Percentiles rank a stretch among this genome's conserved stretches.
Evolutionary conservation across 2,113 vertebrate genomes (phyloP).

Genomic region (Euleptes europaea): DNA sequence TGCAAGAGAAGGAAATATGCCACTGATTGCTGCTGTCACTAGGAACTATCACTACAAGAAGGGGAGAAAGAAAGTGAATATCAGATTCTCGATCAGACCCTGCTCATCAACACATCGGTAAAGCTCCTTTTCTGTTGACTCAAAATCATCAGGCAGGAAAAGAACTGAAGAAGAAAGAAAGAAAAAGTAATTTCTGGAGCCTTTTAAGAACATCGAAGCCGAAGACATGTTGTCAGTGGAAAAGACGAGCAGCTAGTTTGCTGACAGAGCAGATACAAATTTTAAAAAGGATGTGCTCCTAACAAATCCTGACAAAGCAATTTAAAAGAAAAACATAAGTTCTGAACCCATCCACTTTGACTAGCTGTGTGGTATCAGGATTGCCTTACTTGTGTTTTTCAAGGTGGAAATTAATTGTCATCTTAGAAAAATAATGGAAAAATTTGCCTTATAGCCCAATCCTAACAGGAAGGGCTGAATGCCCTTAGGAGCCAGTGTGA

Average conservation of each 20-base stretch:
- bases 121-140: not conserved
- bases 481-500: too few species aligned
- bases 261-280: conserved; percentile 30
- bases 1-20: conserved; percentile 21
- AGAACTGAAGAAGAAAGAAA: not conserved
- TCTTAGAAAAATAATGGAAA: too few species aligned
- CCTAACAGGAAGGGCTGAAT: too few species aligned
- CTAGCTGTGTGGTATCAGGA: not conserved
- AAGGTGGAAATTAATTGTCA: not conserved
- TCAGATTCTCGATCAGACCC: accelerated
- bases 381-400: not conserved
- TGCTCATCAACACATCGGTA: conserved; percentile 23
- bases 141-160: conserved; percentile 43
- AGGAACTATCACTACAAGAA: not conserved
- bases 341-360: not conserved
- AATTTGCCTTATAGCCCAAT: too few species aligned
- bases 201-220: conserved; percentile 42
- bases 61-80: conserved; percentile 2
- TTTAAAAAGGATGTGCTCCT: not conserved
- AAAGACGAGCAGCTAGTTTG: conserved; percentile 39
- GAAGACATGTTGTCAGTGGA: conserved; percentile 48
- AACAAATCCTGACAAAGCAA: conserved; percentile 11
- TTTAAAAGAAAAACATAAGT: not conserved
- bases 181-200: conserved; percentile 43
- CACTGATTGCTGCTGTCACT: not conserved